phyloP scores from a whole-genome alignment of 2,888 invertebrate genomes.

The Arenicola marina region DNA sequence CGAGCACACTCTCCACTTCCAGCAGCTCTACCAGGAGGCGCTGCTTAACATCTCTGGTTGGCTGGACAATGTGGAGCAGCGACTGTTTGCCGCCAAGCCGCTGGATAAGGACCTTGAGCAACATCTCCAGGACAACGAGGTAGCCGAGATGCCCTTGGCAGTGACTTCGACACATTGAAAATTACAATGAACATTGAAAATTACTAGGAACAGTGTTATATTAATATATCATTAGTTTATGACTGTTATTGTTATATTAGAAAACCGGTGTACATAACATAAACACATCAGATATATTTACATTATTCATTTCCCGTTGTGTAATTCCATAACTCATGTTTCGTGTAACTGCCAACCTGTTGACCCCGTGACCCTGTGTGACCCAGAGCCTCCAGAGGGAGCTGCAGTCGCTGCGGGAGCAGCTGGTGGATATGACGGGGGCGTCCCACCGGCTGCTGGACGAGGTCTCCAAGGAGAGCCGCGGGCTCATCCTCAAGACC shows the following conservation, averaged over 20 bases:
- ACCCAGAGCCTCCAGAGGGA: slow-evolving; percentile 31
- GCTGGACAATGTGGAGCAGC: slow-evolving; percentile 51
- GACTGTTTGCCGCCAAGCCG: slow-evolving; percentile 39
- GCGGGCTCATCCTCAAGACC: slow-evolving; percentile 43
- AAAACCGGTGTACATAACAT: too few relatives aligned
- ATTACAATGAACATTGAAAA: too few relatives aligned
- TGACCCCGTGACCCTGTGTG: too few relatives aligned
- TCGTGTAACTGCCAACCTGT: too few relatives aligned
- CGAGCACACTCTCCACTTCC: slow-evolving; percentile 45
- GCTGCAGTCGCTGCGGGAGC: slow-evolving; percentile 62
- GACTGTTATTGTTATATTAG: too few relatives aligned
- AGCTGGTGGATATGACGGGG: slow-evolving; percentile 42
- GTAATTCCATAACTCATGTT: too few relatives aligned
- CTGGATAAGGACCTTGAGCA: slow-evolving; percentile 39
- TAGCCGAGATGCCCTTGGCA: too few relatives aligned
- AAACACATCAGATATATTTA: too few relatives aligned
- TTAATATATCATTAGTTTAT: too few relatives aligned
- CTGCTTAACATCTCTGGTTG: slow-evolving; percentile 47
- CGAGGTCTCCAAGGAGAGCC: slow-evolving; percentile 39
- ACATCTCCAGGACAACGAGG: slow-evolving; percentile 52
- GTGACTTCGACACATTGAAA: too few relatives aligned
- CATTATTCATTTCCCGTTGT: too few relatives aligned
- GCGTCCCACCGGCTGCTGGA: slow-evolving; percentile 42
- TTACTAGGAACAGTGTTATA: too few relatives aligned
- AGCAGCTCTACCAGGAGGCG: slow-evolving; percentile 51